Conservation (phyloP, 2,797 vertebrate species). For the Anniella stebbinsi region DNA sequence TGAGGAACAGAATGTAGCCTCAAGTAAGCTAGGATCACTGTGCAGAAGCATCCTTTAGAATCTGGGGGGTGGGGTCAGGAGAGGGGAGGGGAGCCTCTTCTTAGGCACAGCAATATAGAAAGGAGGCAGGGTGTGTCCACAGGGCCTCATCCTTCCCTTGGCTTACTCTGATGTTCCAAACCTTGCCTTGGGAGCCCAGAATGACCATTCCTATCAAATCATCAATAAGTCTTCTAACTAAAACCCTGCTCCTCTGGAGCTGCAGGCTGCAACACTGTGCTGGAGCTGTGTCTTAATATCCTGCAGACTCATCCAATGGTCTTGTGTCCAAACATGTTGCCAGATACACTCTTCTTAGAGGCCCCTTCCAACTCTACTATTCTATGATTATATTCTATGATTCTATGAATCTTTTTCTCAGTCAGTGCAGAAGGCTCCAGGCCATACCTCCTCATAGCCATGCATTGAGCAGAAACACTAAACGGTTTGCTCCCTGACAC, state of each 20-base stretch:
- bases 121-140: not conserved
- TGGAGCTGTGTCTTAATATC: not conserved
- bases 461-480: too few species aligned
- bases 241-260: not conserved
- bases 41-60: too few species aligned
- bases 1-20: not conserved
- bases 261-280: not conserved
- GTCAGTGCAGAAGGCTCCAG: not conserved
- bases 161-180: not conserved
- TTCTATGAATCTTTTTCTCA: not conserved
- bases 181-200: not conserved
- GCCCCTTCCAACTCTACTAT: too few species aligned
- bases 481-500: too few species aligned
- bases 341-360: too few species aligned
- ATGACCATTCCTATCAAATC: accelerated
- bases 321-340: not conserved
- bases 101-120: not conserved
- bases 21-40: not conserved
- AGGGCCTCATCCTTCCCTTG: not conserved
- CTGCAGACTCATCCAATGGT: not conserved
- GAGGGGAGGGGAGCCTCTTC: too few species aligned
- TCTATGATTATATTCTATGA: too few species aligned
- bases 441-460: not conserved
- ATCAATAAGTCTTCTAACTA: not conserved
- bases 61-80: too few species aligned